Base-by-base conservation (phyloP, 53 echinoderm and acorn worm genomes). In the Pentamera pediparva region DNA sequence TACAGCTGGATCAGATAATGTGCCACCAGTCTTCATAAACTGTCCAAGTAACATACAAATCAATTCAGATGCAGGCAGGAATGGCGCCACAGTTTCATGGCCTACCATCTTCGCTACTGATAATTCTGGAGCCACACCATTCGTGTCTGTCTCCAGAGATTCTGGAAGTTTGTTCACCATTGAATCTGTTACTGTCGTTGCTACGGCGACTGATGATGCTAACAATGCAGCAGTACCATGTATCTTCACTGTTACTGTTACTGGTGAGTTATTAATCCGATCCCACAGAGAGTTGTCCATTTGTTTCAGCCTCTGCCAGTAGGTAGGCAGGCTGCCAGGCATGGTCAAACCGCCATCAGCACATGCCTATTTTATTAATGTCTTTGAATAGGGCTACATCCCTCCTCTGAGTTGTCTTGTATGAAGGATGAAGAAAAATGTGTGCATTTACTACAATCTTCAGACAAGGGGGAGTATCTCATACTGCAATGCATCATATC, bases 1-100 rank as follows among this genome's bases (percentile, higher is more conserved):
- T 0, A 45, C 50, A 77, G 70, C 31, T 39, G 40, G 4, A 32
- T 56, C 52, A 51, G 84, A 84, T 30, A 62, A 53, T 12, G 32
- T 22, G 13, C 74, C 84, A 35, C 84, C 84, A 54, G 63, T 62
- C 2, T 40, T 84, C 63, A 51, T 38, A 51, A 62, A 78, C 26
- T 84, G 84, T 40, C 78, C n/a, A n/a, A n/a, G n/a, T n/a, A n/a
- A n/a, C n/a, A n/a, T n/a, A n/a, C 82, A 53, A n/a, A n/a, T n/a
- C 51, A 6, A 15, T 54, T 8, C 55, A 54, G 61, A 71, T 26
- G 32, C 39, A 31, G 71, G 62, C 41, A 24, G 38, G 20, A 61
- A 78, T 52, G 26, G 72, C 37, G 51, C 37, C 4, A 25, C 31
- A 29, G 84, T 84, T 39, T 60, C 63, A 6, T 84, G 78, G 78